These are phyloP conservation scores for Cydia pomonella DNA, from an alignment of 1,140 invertebrate genomes.

Conservation along the genomic window DNA sequence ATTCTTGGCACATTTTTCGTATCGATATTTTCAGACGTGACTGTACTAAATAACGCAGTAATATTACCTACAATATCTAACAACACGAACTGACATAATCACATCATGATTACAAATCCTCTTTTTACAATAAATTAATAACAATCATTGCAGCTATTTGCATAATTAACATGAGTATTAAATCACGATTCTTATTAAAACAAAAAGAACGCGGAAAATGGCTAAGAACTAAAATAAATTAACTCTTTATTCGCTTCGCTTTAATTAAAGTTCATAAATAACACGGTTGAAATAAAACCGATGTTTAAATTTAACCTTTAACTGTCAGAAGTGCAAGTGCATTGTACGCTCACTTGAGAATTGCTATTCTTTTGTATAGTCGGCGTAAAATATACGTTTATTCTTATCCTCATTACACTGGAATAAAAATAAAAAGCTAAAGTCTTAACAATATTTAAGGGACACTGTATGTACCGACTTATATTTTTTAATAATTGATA, in stretches of 20 bases:
- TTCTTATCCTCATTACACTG: too few relatives aligned
- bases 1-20: too few relatives aligned
- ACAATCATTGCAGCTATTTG: conserved; percentile 12
- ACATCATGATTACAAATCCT: not conserved
- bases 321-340: conserved; percentile 9
- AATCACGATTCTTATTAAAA: conserved; percentile 29
- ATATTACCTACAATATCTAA: not conserved
- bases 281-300: conserved; percentile 38
- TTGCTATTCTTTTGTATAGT: not conserved
- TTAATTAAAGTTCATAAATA: conserved; percentile 48
- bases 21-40: too few relatives aligned
- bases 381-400: not conserved
- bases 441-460: too few relatives aligned
- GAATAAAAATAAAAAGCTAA: too few relatives aligned
- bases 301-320: conserved; percentile 44
- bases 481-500: too few relatives aligned
- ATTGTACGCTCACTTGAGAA: not conserved
- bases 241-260: conserved; percentile 29
- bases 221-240: conserved; percentile 22
- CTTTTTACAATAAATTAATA: conserved; percentile 18
- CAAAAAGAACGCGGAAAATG: conserved; percentile 24
- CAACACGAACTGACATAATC: not conserved
- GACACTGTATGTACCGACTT: too few relatives aligned
- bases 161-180: conserved; percentile 22
- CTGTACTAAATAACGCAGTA: too few relatives aligned